Evolutionary conservation across 2,888 invertebrate species (phyloP), one percentile per base, ranked within the genome.

Genomic region (Drosophila silvestris): DNA sequence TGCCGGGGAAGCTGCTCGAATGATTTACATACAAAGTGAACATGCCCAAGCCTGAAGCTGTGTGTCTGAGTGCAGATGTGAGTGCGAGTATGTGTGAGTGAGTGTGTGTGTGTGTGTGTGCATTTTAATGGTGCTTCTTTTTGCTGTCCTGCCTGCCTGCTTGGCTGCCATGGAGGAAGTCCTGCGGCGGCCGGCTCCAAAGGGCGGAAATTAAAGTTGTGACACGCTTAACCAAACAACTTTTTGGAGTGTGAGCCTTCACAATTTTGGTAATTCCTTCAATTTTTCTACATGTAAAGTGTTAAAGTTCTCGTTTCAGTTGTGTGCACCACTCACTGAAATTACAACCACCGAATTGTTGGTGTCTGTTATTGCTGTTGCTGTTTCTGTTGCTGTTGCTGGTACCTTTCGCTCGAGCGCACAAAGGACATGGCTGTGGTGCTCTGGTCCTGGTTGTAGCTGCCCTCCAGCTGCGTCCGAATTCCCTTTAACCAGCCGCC

Each of bases 21-120:
- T 86, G 89, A 89, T 89, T 86, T 89, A 89, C 86, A 89, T 86
- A 89, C 84, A 86, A 84, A 86, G 85, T 86, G 89, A 86, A 86
- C 85, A 85, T 88, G 83, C 73, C 71, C 75, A 74, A 63, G 81
- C 71, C 77, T 68, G 68, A 69, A 68, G 70, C 77, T 71, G 51
- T 76, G 78, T 56, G 51, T 70, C 30, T 57, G 32, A 51, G 53
- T 58, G 35, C 58, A 35, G 51, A 30, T 56, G 33, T 19, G 51
- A 50, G 50, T 37, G 51, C 22, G 70, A 57, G 76, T 62, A 44
- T 47, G 47, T 52, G 33, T 51, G 22, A 28, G 16, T 54, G 32
- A 6, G 50, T 33, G 37, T 50, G 56, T 26, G 64, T 59, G 67
- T 64, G 61, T 70, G 44, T 71, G 63, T 73, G 63, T 74, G 77